Base-by-base conservation (phyloP, 2,888 invertebrate species). In the Hemaris fuciformis region DNA sequence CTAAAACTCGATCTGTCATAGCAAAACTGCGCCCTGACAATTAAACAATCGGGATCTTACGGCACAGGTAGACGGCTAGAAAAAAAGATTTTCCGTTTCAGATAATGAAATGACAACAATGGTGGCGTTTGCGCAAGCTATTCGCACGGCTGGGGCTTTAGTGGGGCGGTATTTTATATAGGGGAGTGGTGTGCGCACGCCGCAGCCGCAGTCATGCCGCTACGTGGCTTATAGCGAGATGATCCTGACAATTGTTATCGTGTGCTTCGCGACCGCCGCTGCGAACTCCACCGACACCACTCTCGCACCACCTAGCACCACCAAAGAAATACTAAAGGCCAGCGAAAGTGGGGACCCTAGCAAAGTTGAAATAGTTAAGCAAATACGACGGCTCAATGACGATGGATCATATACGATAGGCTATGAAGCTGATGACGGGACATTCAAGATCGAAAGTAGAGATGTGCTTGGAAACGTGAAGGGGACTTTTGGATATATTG, bases 351-450 rank as follows among this genome's bases (percentile, higher is more conserved):
- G n/a, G n/a, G n/a, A 95, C 70, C 94, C 95, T 58, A 91, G 93
- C 45, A 95, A 96, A 84, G 94, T 96, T 18, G 96, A 96, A 79
- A 97, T 97, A 73, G 94, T 97, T 25, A 96, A 97, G 80, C 96
- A 96, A 84, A 96, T 97, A 71, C 94, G 96, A 67, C 94, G 96
- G 78, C 93, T 97, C 2, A 97, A 97, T 80, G 95, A 96, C 59
- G 97, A 97, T 79, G 97, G 97, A 27, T 96, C 96, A 0, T 97
- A 97, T 77, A 96, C 97, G 0, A 96, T 96, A 66, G 97, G 97
- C 0, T 97, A 96, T 77, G 97, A 97, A 88, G 96, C 96, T 2
- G 96, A 96, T 57, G 97, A 97, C 82, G 97, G 97, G 3, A 96
- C 96, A 0, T 97, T 97, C 84, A 97, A 97, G 91, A 96, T 97